Conservation (phyloP, 1,140 invertebrate species). For the Diuraphis noxia region DNA sequence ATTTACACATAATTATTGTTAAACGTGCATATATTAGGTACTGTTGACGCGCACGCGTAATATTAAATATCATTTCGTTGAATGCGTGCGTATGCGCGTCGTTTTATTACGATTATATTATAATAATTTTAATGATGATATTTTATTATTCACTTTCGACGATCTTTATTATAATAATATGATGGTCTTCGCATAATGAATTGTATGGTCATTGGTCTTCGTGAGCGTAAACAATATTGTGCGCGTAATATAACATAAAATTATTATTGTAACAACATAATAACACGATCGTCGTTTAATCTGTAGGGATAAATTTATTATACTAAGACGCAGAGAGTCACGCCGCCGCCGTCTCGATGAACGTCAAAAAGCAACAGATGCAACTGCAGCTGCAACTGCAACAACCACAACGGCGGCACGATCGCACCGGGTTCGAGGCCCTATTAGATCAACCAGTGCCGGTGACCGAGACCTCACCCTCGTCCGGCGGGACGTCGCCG, state of each 20-base stretch:
- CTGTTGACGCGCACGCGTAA: background rate
- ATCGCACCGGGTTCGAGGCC: background rate
- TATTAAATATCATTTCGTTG: background rate
- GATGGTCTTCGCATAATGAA: background rate
- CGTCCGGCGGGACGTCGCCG: background rate
- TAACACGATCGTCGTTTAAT: background rate
- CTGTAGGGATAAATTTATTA: background rate
- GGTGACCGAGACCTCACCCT: background rate
- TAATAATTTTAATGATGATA: background rate
- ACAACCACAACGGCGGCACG: background rate
- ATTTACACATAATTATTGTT: background rate
- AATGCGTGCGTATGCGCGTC: background rate
- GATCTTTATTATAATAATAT: background rate
- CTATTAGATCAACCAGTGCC: background rate
- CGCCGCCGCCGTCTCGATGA: background rate
- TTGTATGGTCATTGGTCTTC: background rate
- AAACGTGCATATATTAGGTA: background rate
- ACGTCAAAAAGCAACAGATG: slow-evolving; percentile 43
- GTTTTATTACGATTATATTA: background rate
- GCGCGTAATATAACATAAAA: too few species aligned
- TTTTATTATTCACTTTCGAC: background rate
- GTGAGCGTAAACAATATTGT: background rate
- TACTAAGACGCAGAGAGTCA: background rate
- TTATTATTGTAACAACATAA: background rate
- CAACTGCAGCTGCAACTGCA: slow-evolving; percentile 22